phyloP scores from a whole-genome alignment of 1,140 invertebrate species.

The Drosophila nebulosa region DNA sequence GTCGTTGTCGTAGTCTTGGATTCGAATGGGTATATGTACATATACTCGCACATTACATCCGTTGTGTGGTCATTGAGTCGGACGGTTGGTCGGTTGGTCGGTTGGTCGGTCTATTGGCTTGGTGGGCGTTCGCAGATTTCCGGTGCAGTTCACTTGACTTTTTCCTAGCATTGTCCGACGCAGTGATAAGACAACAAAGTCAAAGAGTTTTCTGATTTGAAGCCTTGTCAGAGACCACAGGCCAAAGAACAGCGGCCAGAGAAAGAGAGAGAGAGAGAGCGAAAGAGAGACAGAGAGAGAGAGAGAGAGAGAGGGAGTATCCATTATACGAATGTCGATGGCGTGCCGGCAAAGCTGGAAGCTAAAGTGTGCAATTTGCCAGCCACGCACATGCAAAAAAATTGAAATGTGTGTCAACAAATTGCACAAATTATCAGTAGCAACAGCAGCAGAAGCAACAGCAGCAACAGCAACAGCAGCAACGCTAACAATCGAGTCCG shows the following conservation, averaged over 20 bases:
- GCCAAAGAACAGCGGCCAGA: not conserved
- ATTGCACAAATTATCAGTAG: conserved; percentile 67
- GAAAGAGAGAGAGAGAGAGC: not conserved
- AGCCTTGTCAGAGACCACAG: conserved; percentile 4
- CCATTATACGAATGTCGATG: conserved; percentile 25
- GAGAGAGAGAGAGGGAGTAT: conserved; percentile 10
- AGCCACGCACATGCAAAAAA: conserved; percentile 37
- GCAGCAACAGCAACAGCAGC: conserved; percentile 2
- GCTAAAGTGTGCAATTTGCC: conserved; percentile 42
- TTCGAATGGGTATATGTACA: not conserved
- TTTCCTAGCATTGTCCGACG: conserved; percentile 10
- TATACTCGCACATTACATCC: conserved; percentile 22
- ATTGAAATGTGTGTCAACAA: conserved; percentile 75
- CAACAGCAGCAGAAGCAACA: not conserved
- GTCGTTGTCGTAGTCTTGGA: not conserved
- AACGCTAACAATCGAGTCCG: not conserved
- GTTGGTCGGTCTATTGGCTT: conserved; percentile 26
- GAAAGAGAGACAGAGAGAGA: conserved; percentile 5
- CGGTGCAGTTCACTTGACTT: conserved; percentile 44
- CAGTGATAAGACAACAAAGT: conserved; percentile 33
- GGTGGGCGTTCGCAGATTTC: conserved; percentile 66
- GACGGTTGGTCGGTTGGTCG: not conserved
- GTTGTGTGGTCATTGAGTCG: conserved; percentile 19
- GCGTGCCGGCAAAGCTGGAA: conserved; percentile 36
- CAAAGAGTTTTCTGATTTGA: conserved; percentile 5